Evolutionary conservation across 2,888 invertebrate species (phyloP), one percentile per base, ranked within the genome.

Genomic region (Mimas tiliae): DNA sequence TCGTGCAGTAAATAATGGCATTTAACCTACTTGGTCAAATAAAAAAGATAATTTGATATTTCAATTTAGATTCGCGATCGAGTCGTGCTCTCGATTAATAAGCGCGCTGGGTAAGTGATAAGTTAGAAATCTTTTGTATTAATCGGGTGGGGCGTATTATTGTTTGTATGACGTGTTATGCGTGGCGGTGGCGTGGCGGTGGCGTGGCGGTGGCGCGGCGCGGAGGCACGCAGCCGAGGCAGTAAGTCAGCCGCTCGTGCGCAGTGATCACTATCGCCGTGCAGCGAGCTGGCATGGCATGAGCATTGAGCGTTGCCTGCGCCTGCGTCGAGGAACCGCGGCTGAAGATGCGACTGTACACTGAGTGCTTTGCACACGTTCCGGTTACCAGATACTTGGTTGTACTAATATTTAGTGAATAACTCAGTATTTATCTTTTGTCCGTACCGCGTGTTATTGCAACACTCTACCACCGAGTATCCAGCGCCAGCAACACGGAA

Each of bases 231-330:
- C 19, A 4, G 21, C 58, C 12, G 42, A 8, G 19, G 67, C 69
- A 64, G 75, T 75, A 78, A 77, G 76, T 80, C 76, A 77, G 74
- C 69, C 68, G 72, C 70, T 79, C 83, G 72, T 71, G 72, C 51
- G 52, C 65, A 66, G 70, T 66, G 58, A 58, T 58, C 58, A 19
- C 12, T 42, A 58, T 58, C 58, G 58, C 11, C 19, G 58, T 9
- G 19, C 42, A 11, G 27, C 12, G 19, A 38, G 19, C 19, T n/a
- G 42, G 38, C 58, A 42, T 42, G 16, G 16, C 16, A 50, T 50
- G 50, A 9, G 58, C 58, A 58, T 19, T 50, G 50, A 9, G 58
- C 58, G 42, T 19, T 12, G 42, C 27, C 33, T 12, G 27, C 27
- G 14, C 14, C 21, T 33, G 12, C 27, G 52, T 6, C 52, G 52